Evolutionary conservation across 2,113 vertebrate genomes (phyloP), one percentile per base, ranked within the genome.

Genomic region (Pao palembangensis): DNA sequence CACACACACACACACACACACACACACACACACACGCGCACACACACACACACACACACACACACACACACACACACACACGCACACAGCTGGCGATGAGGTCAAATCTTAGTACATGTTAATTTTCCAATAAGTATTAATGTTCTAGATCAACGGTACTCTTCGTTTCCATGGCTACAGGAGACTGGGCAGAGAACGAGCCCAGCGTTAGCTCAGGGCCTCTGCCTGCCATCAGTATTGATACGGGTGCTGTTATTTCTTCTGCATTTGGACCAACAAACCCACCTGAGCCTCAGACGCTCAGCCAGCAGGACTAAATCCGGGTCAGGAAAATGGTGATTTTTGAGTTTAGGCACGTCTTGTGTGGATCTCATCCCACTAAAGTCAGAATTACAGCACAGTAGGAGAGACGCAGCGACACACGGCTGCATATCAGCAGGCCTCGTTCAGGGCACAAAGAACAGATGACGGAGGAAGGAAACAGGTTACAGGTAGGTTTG

Each of bases 121-220:
- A 68, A 82, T 76, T 48, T 61, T 1, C 8, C 25, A 47, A 75
- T 77, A 52, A 76, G 82, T 81, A 75, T 80, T 73, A 58, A 79
- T 71, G 18, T 15, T 70, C 4, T 28, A 55, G 43, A 68, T 64
- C 38, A 55, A 52, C 52, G 64, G 58, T 15, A 34, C 23, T 61
- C 49, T 63, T 53, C 44, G 72, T 82, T 69, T 67, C 53, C 60
- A 0, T 51, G 10, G 58, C 25, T 44, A 62, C 64, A 47, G 31
- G 25, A 51, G 51, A 71, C 52, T 53, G 59, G 56, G 76, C 52
- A 67, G 65, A 43, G 31, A 44, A 61, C 71, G 21, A 43, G 28
- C 28, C 57, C 56, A 16, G 28, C 31, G 19, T 56, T n/a, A 66
- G 58, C 69, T 46, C 50, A 46, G 64, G 76, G 58, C 47, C 38